These are phyloP conservation scores for Drosophila pandora DNA, from an alignment of 1,140 invertebrate genomes.

Conservation along the genomic window DNA sequence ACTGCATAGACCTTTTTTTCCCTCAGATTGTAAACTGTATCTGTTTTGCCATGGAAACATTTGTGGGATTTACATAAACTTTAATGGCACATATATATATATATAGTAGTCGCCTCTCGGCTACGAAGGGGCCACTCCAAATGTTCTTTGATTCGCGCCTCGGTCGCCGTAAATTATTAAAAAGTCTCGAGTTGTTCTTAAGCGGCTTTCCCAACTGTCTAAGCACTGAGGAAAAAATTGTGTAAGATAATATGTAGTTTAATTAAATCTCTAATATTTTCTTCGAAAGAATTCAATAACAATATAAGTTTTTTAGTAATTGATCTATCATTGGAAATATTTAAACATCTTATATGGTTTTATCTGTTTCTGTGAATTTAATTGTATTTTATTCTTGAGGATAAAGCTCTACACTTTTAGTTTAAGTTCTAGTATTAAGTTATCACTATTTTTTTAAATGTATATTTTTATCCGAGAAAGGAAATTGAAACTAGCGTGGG, in stretches of 20 bases:
- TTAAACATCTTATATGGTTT: too few species aligned
- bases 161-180: conserved; percentile 68
- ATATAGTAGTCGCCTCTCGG: conserved; percentile 18
- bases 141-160: conserved; percentile 59
- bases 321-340: too few species aligned
- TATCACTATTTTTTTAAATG: background rate
- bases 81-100: conserved; percentile 45
- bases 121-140: conserved; percentile 36
- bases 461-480: conserved; percentile 8
- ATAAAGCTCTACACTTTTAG: too few species aligned
- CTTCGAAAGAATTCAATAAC: too few species aligned
- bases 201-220: conserved; percentile 55
- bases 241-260: background rate
- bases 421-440: background rate
- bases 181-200: conserved; percentile 70
- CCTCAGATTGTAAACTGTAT: background rate
- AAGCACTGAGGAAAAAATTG: background rate
- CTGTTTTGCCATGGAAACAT: background rate
- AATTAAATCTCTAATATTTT: too few species aligned
- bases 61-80: conserved; percentile 53
- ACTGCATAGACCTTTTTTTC: conserved; percentile 1
- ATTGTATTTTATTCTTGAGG: too few species aligned
- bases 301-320: too few species aligned
- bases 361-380: too few species aligned
- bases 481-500: conserved; percentile 43